Conservation (phyloP, 1,140 invertebrate genomes). For the Geopemphigus sp. region DNA sequence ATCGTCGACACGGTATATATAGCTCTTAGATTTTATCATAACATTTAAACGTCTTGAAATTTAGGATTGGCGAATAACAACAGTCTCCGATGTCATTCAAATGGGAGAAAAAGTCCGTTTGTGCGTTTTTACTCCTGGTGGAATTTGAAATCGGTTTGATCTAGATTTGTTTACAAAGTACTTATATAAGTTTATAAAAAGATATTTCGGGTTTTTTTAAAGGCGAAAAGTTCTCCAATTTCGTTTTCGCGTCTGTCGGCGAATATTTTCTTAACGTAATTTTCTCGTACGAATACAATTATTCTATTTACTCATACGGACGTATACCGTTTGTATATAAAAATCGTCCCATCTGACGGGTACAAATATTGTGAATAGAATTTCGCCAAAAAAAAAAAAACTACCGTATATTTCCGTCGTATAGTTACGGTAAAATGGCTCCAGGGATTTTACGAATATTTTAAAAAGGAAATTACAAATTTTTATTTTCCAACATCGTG, state of each 20-base stretch:
- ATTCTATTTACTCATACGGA: background rate
- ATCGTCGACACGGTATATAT: background rate
- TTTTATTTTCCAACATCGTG: too few species aligned
- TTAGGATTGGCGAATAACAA: background rate
- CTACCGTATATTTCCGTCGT: too few species aligned
- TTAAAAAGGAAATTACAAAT: background rate
- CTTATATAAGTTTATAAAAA: background rate
- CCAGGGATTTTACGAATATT: background rate
- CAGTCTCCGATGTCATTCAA: background rate
- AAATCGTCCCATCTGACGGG: background rate
- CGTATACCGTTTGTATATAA: background rate
- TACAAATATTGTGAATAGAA: background rate
- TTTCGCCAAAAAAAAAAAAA: background rate
- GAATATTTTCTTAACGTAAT: background rate
- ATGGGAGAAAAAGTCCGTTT: background rate
- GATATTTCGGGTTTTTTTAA: too few species aligned
- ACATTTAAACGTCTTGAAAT: constrained; percentile 5
- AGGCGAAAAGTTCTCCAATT: background rate
- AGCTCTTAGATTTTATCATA: background rate
- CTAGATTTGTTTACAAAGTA: background rate
- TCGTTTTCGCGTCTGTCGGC: background rate
- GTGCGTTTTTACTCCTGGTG: background rate
- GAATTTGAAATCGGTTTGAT: background rate
- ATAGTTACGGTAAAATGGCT: too few species aligned
- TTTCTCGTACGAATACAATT: background rate